Conservation (phyloP, 1,140 invertebrate genomes). For the Sesamia nonagrioides region DNA sequence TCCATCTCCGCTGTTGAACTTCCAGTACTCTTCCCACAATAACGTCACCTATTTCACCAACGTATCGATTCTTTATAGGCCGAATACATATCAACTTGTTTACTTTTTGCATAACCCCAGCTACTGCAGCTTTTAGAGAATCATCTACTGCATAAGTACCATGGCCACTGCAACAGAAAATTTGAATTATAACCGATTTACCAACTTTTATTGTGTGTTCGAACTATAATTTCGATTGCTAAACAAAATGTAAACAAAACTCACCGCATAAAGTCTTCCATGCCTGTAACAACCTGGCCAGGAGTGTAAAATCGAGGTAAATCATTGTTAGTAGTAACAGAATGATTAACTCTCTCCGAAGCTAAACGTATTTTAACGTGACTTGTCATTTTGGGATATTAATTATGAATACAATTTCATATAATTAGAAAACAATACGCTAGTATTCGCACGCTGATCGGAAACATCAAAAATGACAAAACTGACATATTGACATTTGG, state of each 20-base stretch:
- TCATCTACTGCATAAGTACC: slow-evolving; percentile 97
- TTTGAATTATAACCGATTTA: too few relatives aligned
- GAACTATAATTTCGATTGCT: not conserved
- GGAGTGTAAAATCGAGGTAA: slow-evolving; percentile 93
- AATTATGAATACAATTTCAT: slow-evolving; percentile 24
- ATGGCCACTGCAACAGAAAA: slow-evolving; percentile 93
- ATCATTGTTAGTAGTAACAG: slow-evolving; percentile 88
- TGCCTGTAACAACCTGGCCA: slow-evolving; percentile 94
- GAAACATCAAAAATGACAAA: too few relatives aligned
- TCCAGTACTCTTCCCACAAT: slow-evolving; percentile 97
- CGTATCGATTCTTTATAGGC: slow-evolving; percentile 96
- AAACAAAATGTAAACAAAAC: not conserved
- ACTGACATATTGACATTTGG: too few relatives aligned
- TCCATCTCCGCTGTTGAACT: slow-evolving; percentile 97
- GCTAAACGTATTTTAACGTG: slow-evolving; percentile 86
- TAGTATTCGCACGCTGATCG: not conserved
- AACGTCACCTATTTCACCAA: slow-evolving; percentile 99
- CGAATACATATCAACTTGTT: slow-evolving; percentile 97
- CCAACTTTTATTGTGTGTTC: too few relatives aligned
- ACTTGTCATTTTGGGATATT: slow-evolving; percentile 83
- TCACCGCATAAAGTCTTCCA: slow-evolving; percentile 95
- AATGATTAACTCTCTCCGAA: slow-evolving; percentile 88
- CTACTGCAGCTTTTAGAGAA: slow-evolving; percentile 95
- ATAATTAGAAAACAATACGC: not conserved
- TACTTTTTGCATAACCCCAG: slow-evolving; percentile 97